A percentile compares a stretch with the other conserved stretches of the same genome.
phyloP scores from a whole-genome alignment of 2,888 invertebrate species.

The Mesoligia furuncula region DNA sequence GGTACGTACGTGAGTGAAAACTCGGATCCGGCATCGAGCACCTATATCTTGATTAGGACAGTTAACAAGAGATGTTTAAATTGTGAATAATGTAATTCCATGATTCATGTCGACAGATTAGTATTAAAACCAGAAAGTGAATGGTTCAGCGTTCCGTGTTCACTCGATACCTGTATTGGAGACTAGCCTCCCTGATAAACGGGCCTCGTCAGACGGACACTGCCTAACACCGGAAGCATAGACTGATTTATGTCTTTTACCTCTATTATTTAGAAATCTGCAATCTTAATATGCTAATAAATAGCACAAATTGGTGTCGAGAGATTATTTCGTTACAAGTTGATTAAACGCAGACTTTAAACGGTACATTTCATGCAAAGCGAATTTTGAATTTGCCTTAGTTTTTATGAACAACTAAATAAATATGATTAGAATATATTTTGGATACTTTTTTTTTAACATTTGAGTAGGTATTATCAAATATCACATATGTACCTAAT shows the following conservation, averaged over 20 bases:
- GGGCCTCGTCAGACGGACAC: constrained; percentile 62
- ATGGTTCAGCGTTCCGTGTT: constrained; percentile 31
- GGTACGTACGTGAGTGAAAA: constrained; percentile 66
- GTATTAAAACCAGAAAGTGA: constrained; percentile 47
- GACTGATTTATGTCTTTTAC: constrained; percentile 75
- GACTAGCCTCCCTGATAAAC: constrained; percentile 68
- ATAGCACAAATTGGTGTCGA: constrained; percentile 50
- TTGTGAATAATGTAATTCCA: constrained; percentile 37
- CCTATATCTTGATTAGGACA: constrained; percentile 47
- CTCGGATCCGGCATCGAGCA: constrained; percentile 37
- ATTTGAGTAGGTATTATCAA: not conserved
- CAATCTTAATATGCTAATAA: constrained; percentile 76
- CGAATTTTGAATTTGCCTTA: not conserved
- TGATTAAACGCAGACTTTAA: constrained; percentile 16
- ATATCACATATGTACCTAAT: not conserved
- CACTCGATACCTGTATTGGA: constrained; percentile 61
- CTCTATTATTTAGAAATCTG: constrained; percentile 80
- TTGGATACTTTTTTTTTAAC: not conserved
- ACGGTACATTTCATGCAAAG: not conserved
- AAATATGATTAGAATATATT: not conserved
- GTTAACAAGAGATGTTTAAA: constrained; percentile 43
- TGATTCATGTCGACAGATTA: constrained; percentile 51
- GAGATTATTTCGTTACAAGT: constrained; percentile 32
- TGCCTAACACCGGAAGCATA: constrained; percentile 76
- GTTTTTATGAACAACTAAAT: not conserved